Evolutionary conservation across 2,113 vertebrate species (phyloP), one percentile per base, ranked within the genome.

Genomic region (Rhea americana): DNA sequence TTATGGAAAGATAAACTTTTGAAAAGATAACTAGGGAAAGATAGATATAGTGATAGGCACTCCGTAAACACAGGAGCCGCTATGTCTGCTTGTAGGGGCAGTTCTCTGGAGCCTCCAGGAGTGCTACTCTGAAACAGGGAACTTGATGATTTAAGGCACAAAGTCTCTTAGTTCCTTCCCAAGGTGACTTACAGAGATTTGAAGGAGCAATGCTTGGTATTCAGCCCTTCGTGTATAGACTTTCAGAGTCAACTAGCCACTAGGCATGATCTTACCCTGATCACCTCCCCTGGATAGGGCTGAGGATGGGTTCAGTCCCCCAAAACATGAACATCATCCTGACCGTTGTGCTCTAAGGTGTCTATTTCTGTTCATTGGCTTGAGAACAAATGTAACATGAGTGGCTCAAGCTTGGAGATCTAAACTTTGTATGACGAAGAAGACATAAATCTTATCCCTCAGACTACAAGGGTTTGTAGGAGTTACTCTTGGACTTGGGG

Each of bases 21-120:
- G 35, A 48, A 3, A 21, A 71, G 8, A 37, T 1, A 11, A 4
- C 0, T 12, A 47, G 14, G 20, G 28, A 41, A 67, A 56, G 22
- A 14, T 4, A 30, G 39, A 6, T 53, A 9, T 8, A 28, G 13
- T 5, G 35, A 3, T 26, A 8, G 22, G 24, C 5, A 35, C 5
- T 39, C 41, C 22, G 6, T 22, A 73, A 78, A 75, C 35, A 12
- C 24, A 30, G 51, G 41, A 79, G 5, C 30, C 59, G 50, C 66
- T 65, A 0, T 37, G 17, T 8, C 17, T 62, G 32, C 19, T 7
- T 11, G 5, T 8, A 50, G 30, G 45, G 7, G 6, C 9, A 10
- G 35, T 70, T 80, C 74, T 65, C 41, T 87, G 79, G 17, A 47
- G 32, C 13, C 21, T 30, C 50, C 20, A 37, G 24, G 28, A 47